These are phyloP conservation scores for Pangasius krempfi DNA, from an alignment of 2,797 vertebrate genomes.

Conservation along the genomic window DNA sequence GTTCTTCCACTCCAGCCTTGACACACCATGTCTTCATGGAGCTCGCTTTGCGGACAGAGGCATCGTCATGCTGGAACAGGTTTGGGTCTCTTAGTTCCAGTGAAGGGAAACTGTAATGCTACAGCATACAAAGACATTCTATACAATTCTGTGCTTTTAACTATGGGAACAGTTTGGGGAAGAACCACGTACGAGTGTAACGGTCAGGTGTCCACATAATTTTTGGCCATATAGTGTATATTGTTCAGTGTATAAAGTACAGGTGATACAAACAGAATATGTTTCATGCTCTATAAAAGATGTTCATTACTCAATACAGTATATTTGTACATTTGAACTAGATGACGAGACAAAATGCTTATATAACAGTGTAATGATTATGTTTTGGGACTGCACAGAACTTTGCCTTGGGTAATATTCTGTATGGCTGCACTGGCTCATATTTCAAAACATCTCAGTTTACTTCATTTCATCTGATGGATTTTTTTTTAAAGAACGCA, in stretches of 20 bases:
- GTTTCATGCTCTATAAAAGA: background rate
- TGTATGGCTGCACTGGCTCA: background rate
- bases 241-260: too few species aligned
- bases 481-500: background rate
- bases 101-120: background rate
- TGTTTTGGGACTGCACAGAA: background rate
- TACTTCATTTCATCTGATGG: background rate
- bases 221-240: background rate
- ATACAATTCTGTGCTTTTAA: background rate
- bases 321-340: background rate
- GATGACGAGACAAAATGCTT: background rate
- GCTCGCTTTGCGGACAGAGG: background rate
- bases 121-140: background rate
- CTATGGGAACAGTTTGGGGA: background rate
- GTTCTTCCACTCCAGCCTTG: background rate
- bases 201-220: background rate
- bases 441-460: background rate
- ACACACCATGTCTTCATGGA: background rate
- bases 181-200: background rate
- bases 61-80: background rate
- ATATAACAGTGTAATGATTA: background rate
- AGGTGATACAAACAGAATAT: background rate
- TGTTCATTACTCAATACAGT: background rate
- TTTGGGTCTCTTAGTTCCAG: background rate
- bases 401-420: background rate